Percentiles rank a stretch among this genome's conserved stretches.
Evolutionary conservation across 2,888 invertebrate species (phyloP).

Genomic region (Itoplectis maculator): DNA sequence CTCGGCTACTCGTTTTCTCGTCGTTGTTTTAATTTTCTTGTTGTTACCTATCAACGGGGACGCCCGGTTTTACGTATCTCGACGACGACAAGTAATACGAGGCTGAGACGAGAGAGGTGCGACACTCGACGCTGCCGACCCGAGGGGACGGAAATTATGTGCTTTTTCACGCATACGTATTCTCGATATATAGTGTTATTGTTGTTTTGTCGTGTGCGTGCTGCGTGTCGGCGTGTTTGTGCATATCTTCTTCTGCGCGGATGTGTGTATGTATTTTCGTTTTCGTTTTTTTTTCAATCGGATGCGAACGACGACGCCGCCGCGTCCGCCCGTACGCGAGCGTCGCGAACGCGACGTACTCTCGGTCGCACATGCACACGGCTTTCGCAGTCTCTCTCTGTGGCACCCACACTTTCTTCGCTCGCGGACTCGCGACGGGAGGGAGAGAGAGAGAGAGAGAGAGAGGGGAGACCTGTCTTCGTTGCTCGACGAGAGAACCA

Average conservation of each 20-base stretch:
- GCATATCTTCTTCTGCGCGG: too few relatives aligned
- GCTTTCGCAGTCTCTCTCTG: constrained; percentile 25
- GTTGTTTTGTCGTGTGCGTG: background rate
- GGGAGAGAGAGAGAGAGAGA: too few relatives aligned
- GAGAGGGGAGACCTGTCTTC: constrained; percentile 10
- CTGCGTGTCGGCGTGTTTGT: background rate
- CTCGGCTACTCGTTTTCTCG: background rate
- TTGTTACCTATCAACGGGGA: background rate
- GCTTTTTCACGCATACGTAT: constrained; percentile 1
- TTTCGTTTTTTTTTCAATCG: constrained; percentile 31
- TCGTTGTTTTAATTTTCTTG: too few relatives aligned
- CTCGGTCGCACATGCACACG: constrained; percentile 37
- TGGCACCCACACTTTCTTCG: constrained; percentile 14
- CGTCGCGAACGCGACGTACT: constrained; percentile 66
- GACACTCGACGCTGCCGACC: background rate
- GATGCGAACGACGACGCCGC: constrained; percentile 45
- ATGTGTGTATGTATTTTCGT: constrained; percentile 1
- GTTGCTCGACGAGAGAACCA: constrained; percentile 38
- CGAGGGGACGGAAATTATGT: constrained; percentile 9
- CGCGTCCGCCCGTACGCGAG: constrained; percentile 65
- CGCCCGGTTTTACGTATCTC: constrained; percentile 1
- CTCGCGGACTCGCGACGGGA: background rate
- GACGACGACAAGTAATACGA: constrained; percentile 4
- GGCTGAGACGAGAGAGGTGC: background rate
- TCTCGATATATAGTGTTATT: background rate